phyloP scores from a whole-genome alignment of 1,140 invertebrate genomes.

The Sesamia nonagrioides region DNA sequence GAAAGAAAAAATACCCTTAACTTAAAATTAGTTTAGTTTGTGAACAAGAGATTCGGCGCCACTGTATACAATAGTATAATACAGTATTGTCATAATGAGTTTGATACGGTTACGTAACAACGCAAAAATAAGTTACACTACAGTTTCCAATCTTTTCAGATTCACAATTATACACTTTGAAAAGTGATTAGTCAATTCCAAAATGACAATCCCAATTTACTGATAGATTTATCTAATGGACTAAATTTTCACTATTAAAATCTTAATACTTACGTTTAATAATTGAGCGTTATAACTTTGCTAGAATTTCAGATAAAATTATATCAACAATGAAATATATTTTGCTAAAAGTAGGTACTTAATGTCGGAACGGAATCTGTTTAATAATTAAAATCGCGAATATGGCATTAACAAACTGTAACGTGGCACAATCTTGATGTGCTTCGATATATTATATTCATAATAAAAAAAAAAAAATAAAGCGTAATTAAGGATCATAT shows the following conservation, averaged over 20 bases:
- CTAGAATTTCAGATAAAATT: slow-evolving; percentile 56
- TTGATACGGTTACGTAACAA: no score
- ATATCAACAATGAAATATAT: slow-evolving; percentile 53
- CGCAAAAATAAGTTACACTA: no score
- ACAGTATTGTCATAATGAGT: no score
- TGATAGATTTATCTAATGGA: slow-evolving; percentile 61
- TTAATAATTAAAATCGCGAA: slow-evolving; percentile 28
- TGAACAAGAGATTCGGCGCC: no score
- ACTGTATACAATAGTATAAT: no score
- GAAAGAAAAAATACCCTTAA: no score
- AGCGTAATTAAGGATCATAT: slow-evolving; percentile 16
- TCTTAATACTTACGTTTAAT: slow-evolving; percentile 69
- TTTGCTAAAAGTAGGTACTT: slow-evolving; percentile 28
- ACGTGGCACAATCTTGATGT: neutral
- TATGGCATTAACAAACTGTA: slow-evolving; percentile 3
- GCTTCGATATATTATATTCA: neutral
- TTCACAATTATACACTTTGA: neutral
- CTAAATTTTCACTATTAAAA: slow-evolving; percentile 59
- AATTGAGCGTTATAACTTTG: slow-evolving; percentile 72
- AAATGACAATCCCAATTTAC: slow-evolving; percentile 39
- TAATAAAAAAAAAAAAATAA: slow-evolving; percentile 11
- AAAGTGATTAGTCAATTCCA: slow-evolving; percentile 43
- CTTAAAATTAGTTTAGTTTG: no score
- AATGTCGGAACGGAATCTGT: slow-evolving; percentile 31
- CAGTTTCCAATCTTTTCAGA: slow-evolving; percentile 14